These are phyloP conservation scores for Samia ricini DNA, from an alignment of 1,140 invertebrate genomes.

Conservation along the genomic window DNA sequence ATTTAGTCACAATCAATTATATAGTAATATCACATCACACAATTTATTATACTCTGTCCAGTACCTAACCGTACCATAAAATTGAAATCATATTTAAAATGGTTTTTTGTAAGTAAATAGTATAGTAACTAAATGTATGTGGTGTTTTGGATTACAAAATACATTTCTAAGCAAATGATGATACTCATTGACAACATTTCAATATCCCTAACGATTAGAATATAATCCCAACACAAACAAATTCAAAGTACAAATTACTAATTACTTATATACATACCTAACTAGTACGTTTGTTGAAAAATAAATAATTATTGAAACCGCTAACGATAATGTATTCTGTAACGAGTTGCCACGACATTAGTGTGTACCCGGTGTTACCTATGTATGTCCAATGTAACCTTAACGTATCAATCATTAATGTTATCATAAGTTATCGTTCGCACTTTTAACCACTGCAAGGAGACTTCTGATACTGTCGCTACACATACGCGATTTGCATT, in stretches of 20 bases:
- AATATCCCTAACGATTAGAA: not conserved
- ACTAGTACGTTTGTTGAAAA: not conserved
- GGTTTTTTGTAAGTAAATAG: too few relatives aligned
- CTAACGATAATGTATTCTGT: not conserved
- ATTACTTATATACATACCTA: not conserved
- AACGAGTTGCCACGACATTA: not conserved
- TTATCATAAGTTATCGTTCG: slow-evolving; percentile 24
- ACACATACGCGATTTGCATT: not conserved
- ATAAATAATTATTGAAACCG: not conserved
- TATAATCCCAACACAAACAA: not conserved
- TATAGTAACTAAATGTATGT: too few relatives aligned
- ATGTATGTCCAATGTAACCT: slow-evolving; percentile 18
- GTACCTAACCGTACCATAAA: not conserved
- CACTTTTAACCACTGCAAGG: slow-evolving; percentile 22
- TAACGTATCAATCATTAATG: slow-evolving; percentile 23
- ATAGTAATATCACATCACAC: slow-evolving; percentile 22
- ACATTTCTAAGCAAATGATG: not conserved
- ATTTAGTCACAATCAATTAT: slow-evolving; percentile 13
- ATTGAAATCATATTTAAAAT: too few relatives aligned
- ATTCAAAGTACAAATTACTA: not conserved
- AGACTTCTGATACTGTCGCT: slow-evolving; percentile 18
- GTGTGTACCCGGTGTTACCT: not conserved
- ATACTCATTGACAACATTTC: not conserved
- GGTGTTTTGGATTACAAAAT: too few relatives aligned
- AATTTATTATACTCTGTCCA: slow-evolving; percentile 11